These are phyloP conservation scores for Agriopis leucophaearia DNA, from an alignment of 2,888 invertebrate species.

Conservation along the genomic window DNA sequence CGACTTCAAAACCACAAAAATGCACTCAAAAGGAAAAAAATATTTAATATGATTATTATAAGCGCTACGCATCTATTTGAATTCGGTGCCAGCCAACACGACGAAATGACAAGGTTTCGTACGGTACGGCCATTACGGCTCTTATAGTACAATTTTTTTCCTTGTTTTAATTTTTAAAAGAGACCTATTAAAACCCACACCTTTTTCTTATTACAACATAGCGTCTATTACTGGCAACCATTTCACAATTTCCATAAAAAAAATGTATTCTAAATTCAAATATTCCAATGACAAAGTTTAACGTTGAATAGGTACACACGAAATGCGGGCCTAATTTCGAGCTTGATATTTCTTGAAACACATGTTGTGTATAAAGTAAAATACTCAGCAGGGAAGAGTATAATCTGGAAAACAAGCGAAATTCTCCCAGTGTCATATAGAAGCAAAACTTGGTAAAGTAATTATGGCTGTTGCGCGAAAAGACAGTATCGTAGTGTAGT, in stretches of 20 bases:
- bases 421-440: constrained; percentile 33
- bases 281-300: constrained; percentile 12
- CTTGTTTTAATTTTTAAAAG: neutral
- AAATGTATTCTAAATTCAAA: constrained; percentile 2
- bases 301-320: neutral
- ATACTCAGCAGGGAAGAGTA: constrained; percentile 22
- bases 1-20: no score
- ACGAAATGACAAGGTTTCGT: no score
- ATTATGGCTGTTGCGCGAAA: constrained; percentile 44
- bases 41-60: no score
- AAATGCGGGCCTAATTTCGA: constrained; percentile 26
- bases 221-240: neutral
- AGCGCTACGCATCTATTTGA: no score
- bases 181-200: neutral
- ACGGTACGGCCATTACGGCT: no score
- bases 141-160: neutral
- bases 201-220: neutral
- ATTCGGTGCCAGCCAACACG: no score
- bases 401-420: constrained; percentile 37
- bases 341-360: constrained; percentile 31
- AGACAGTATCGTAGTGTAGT: constrained; percentile 12
- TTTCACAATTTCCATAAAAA: neutral
- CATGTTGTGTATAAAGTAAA: constrained; percentile 28
- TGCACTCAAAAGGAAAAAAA: no score
- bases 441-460: constrained; percentile 48